Evolutionary conservation across 2,113 vertebrate species (phyloP), one percentile per base, ranked within the genome.

Genomic region (Strix uralensis): DNA sequence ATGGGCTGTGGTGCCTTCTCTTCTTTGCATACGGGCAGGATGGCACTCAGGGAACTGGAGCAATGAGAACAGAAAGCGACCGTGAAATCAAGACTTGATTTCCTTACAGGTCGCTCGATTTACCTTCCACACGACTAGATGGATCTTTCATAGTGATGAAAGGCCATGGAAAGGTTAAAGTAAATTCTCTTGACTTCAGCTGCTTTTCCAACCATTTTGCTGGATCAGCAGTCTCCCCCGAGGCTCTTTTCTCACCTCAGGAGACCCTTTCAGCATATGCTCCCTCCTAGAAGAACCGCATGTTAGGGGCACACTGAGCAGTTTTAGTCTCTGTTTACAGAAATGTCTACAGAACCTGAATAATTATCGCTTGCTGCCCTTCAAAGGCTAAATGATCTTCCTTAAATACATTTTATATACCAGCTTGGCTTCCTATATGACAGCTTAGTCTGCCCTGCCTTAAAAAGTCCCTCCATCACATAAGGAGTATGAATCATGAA

Each of bases 21-120:
- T 32, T n/a, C 44, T 71, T 16, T n/a, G 18, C 1, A 0, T 26
- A 3, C 0, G 38, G 26, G 21, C 27, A 80, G 79, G 65, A n/a
- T 40, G 40, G 27, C 51, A 18, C 10, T 4, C 2, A 2, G 61
- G 42, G 30, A 27, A 19, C 30, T 0, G 2, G 40, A 59, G 44
- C 1, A 2, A 25, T 0, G 10, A 21, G 49, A 42, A 21, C 8
- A 77, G 57, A 58, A 92, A 36, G 15, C 1, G 0, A 7, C 44
- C 0, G 0, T 42, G 79, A 75, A 74, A 82, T 62, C 59, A 44
- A 38, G 27, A 5, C 27, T 3, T 21, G 51, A 62, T 59, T 67
- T 86, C 58, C 59, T 29, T 5, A 11, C 16, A 36, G 69, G 34
- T 78, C 0, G 0, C 69, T 90, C 20, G 2, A 17, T 74, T 62